Evolutionary conservation across 2,888 invertebrate genomes (phyloP), one percentile per base, ranked within the genome.

Genomic region (Hirtodrosophila duncani): DNA sequence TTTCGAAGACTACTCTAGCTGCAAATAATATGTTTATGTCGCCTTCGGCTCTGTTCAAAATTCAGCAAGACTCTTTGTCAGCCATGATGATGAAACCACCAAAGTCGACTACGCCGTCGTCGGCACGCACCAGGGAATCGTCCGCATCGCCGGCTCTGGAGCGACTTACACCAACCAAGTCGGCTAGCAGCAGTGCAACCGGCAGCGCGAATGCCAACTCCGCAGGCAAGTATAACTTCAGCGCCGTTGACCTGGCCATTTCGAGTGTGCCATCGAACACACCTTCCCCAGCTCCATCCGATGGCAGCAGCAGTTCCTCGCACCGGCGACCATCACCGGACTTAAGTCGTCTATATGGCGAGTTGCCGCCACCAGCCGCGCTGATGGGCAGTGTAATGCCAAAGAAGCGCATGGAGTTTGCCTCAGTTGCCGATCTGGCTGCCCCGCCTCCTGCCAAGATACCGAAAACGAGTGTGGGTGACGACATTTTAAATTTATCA

Each of bases 1-100:
- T 94, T 88, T 91, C 93, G 0, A 92, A 93, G 79, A 91, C 92
- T 7, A 92, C 92, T 17, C 86, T 93, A 61, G 91, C 92, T 5
- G 92, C 93, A 1, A 92, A 92, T 72, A 94, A 93, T 81, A 92
- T 94, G 89, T 94, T 94, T 64, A 88, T 94, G 69, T 91, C 93
- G 4, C 93, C 93, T 10, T 91, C 92, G 21, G 83, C 86, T 10
- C 84, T 92, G 52, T 89, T 93, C 61, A 93, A 93, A 87, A 91
- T 93, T 88, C 92, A 92, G 63, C 88, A 84, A 59, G 87, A 87
- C 53, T 87, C 87, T 0, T 67, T 87, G 1, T 86, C 86, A 43
- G 87, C 87, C 21, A 87, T 90, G 46, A 90, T 91, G 85, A 86
- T 88, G 72, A 91, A 91, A 68, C 85, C 88, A 23, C 87, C 87